Evolutionary conservation across 2,888 invertebrate genomes (phyloP).

Genomic region (Hipparchia sbordonii): DNA sequence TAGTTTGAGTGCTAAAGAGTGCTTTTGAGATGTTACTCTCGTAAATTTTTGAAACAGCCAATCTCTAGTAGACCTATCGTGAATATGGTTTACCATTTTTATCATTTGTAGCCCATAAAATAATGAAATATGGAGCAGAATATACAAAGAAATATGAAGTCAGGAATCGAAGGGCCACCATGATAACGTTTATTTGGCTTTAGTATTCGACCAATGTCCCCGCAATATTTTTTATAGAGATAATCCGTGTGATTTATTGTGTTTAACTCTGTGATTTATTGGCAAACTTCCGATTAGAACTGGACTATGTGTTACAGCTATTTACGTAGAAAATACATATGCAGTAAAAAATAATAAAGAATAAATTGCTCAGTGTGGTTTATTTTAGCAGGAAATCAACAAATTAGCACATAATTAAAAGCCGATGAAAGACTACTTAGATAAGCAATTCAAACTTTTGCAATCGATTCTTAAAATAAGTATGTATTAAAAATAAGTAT

Average conservation of each 20-base stretch:
- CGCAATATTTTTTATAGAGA: conserved; percentile 62
- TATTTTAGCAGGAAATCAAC: too few relatives aligned
- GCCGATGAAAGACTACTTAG: too few relatives aligned
- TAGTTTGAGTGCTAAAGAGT: too few relatives aligned
- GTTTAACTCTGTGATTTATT: conserved; percentile 60
- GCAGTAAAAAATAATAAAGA: too few relatives aligned
- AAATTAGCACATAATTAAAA: too few relatives aligned
- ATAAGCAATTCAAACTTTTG: too few relatives aligned
- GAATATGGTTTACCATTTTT: conserved; percentile 4
- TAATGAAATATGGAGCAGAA: conserved; percentile 40
- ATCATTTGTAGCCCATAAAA: conserved; percentile 41
- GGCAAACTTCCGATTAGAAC: conserved; percentile 53
- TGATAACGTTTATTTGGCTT: conserved; percentile 55
- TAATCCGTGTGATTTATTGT: conserved; percentile 66
- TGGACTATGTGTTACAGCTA: conserved; percentile 21
- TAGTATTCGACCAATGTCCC: conserved; percentile 53
- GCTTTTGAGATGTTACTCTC: neutral
- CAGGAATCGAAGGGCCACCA: conserved; percentile 41
- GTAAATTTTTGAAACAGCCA: neutral
- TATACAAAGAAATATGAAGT: conserved; percentile 46
- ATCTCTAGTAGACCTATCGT: neutral
- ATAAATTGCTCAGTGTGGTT: too few relatives aligned
- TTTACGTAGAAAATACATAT: too few relatives aligned
- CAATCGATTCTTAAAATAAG: too few relatives aligned
- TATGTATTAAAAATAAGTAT: too few relatives aligned